Base-by-base conservation (phyloP, 1,140 invertebrate genomes). In the Drosophila virilis region DNA sequence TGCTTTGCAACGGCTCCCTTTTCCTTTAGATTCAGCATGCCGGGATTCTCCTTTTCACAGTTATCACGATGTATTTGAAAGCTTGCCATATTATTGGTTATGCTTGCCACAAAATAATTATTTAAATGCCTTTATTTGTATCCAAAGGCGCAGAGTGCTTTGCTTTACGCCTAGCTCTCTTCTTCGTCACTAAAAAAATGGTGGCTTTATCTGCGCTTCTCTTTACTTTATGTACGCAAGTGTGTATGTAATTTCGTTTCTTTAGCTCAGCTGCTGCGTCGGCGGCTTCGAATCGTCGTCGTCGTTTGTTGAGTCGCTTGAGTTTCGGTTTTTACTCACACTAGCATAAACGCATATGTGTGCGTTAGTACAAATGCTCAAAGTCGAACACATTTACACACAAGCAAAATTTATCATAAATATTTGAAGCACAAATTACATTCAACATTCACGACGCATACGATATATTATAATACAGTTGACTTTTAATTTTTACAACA, bases 61-160 rank as follows among this genome's bases (percentile, higher is more conserved):
- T 94, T 93, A 79, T 95, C 94, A 61, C 94, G 93, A 89, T 94
- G 93, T 58, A 95, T 93, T 74, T 93, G 92, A 80, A 95, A 93
- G 55, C 93, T 93, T 69, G 94, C 93, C 94, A 95, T 85, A 45
- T 72, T 69, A 35, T 7, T 6, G n/a, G 28, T 55, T 67, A 28
- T 55, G 13, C 43, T 67, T 4, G 10, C 37, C 46, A 66, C 9
- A 28, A 46, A 67, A 40, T 12, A 7, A 1, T 42, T 28, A 33
- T 38, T 48, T 12, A 35, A 43, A 62, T 45, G 13, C 17, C 13
- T 40, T 42, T 52, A 52, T 35, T 71, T 65, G 45, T 71, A 65
- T 59, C 59, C 40, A 60, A 76, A 76, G 60, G 69, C 57, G 43
- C 51, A 9, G 59, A 64, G 15, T 68, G 17, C 32, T 70, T 67